These are phyloP conservation scores for Gymnogyps californianus DNA, from an alignment of 2,113 vertebrate species.

Conservation along the genomic window DNA sequence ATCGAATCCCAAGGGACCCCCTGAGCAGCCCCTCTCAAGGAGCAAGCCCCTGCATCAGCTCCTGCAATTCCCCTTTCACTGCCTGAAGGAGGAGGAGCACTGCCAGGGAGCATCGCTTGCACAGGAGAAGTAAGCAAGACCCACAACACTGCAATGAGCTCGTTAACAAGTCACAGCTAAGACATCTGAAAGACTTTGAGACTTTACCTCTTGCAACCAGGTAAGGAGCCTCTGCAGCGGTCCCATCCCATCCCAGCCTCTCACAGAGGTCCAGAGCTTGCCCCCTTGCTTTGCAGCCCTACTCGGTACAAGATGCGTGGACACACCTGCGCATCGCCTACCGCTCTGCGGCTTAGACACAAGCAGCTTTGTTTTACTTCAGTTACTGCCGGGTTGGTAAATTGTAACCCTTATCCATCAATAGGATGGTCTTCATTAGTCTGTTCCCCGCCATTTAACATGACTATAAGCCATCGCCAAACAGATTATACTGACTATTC, in stretches of 20 bases:
- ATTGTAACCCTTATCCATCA: not conserved
- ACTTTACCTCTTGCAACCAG: not conserved
- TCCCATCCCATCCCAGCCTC: not conserved
- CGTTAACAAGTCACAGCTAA: rapidly evolving
- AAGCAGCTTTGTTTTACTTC: not conserved
- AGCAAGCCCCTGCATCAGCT: not conserved
- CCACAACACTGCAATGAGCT: not conserved
- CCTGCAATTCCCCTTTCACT: not conserved
- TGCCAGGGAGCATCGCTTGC: not conserved
- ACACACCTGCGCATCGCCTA: not conserved
- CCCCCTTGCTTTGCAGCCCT: rapidly evolving
- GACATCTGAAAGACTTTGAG: not conserved
- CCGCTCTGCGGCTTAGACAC: not conserved
- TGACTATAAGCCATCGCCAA: not conserved
- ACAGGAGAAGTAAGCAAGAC: not conserved
- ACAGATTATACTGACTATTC: not conserved
- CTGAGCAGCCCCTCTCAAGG: not conserved
- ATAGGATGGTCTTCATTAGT: not conserved
- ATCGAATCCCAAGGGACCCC: not conserved
- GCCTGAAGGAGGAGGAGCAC: not conserved
- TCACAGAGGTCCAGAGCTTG: not conserved
- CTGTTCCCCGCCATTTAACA: not conserved
- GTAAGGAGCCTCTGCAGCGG: not conserved
- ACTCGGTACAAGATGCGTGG: rapidly evolving
- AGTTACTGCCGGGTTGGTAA: not conserved